Evolutionary conservation across 2,113 vertebrate genomes (phyloP).

Genomic region (Pseudorectes ferrugineus): DNA sequence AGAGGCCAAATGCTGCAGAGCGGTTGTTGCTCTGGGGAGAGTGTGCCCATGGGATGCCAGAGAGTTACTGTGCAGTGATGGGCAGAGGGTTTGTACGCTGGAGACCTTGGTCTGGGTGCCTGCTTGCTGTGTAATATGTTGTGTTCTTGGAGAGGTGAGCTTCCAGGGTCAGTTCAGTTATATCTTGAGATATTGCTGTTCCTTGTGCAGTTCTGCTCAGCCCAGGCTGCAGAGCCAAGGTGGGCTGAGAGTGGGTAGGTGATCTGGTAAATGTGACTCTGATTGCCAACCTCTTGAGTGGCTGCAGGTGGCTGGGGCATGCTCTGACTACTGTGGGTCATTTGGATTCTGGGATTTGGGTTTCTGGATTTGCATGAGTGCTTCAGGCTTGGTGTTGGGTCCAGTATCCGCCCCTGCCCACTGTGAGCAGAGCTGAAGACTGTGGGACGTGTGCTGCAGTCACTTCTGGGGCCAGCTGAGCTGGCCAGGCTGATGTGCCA

Average conservation of each 20-base stretch:
- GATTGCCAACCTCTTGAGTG: background rate
- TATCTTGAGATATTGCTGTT: background rate
- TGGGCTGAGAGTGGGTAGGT: background rate
- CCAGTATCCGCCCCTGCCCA: background rate
- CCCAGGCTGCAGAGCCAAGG: background rate
- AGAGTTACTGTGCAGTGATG: background rate
- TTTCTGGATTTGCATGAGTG: background rate
- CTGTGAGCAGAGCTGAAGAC: background rate
- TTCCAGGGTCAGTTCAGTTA: background rate
- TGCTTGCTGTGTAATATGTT: background rate
- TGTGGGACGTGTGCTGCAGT: rapidly evolving
- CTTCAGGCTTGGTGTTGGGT: background rate
- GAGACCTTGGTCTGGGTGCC: background rate
- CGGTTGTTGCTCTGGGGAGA: rapidly evolving
- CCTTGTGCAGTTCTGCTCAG: background rate
- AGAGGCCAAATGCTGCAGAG: rapidly evolving
- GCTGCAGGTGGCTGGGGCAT: background rate
- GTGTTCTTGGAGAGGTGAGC: background rate
- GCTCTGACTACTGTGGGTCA: background rate
- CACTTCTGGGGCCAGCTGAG: background rate
- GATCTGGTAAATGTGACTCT: background rate
- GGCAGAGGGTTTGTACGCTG: background rate
- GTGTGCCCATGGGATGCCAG: background rate
- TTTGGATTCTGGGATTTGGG: background rate
- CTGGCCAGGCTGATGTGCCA: background rate